phyloP scores from a whole-genome alignment of 1,140 invertebrate species.

The Drosophila athabasca region DNA sequence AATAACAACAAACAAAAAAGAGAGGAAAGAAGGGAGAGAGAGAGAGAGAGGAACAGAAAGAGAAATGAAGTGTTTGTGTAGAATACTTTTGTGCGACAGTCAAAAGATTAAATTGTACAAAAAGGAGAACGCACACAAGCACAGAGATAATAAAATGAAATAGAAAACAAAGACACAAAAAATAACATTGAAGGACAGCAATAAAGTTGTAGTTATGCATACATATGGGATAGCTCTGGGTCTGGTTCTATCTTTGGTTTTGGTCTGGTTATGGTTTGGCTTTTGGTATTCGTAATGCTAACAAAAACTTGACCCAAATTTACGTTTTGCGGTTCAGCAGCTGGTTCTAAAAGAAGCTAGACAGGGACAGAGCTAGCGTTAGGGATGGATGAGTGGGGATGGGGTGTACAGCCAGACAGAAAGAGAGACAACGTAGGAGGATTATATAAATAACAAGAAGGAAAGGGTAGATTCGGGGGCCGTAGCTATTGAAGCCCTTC shows the following conservation, averaged over 20 bases:
- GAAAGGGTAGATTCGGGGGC: too few species aligned
- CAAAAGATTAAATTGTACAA: conserved; percentile 48
- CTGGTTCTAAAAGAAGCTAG: conserved; percentile 34
- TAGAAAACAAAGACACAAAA: conserved; percentile 1
- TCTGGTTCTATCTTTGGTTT: not conserved
- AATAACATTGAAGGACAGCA: conserved; percentile 7
- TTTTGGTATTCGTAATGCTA: conserved; percentile 49
- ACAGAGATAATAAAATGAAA: not conserved
- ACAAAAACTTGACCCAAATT: conserved; percentile 79
- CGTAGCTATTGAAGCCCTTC: too few species aligned
- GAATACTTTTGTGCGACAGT: conserved; percentile 58
- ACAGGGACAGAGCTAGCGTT: not conserved
- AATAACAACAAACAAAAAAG: conserved; percentile 17
- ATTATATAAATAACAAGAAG: conserved; percentile 79
- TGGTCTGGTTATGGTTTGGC: conserved; percentile 6
- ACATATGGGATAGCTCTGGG: conserved; percentile 22
- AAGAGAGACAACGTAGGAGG: conserved; percentile 71
- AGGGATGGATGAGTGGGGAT: conserved; percentile 15
- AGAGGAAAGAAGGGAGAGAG: conserved; percentile 27
- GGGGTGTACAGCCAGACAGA: conserved; percentile 21
- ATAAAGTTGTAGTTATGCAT: conserved; percentile 18
- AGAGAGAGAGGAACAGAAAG: conserved; percentile 6
- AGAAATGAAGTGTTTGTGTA: conserved; percentile 55
- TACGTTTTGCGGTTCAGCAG: conserved; percentile 71
- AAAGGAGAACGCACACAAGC: conserved; percentile 14